These are phyloP conservation scores for Tamandua tetradactyla DNA, from an alignment of 2,797 vertebrate species.

Conservation along the genomic window DNA sequence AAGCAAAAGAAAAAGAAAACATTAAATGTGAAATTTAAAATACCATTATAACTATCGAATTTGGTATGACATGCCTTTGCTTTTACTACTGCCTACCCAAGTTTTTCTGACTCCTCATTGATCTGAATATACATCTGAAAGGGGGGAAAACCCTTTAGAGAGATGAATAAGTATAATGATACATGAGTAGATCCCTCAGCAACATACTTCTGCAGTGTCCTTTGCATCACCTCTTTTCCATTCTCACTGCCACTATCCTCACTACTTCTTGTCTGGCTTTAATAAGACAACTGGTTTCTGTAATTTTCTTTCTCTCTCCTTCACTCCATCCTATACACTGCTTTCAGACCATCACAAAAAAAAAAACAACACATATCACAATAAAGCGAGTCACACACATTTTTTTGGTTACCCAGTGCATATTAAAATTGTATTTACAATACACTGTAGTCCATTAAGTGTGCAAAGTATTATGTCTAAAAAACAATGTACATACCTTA, in stretches of 20 bases:
- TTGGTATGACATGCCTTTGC: neutral
- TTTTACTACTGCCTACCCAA: neutral
- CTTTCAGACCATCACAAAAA: neutral
- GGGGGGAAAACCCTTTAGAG: neutral
- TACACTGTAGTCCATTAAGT: no score
- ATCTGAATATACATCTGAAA: neutral
- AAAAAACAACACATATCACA: no score
- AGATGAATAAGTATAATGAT: neutral
- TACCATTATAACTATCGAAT: neutral
- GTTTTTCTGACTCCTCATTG: neutral
- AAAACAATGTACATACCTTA: no score
- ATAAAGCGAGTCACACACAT: no score
- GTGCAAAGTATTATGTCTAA: no score
- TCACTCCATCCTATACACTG: neutral
- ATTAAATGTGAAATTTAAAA: neutral
- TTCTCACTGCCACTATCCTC: neutral
- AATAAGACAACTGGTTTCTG: neutral
- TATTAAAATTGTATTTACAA: no score
- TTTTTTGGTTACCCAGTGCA: no score
- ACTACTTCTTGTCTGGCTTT: neutral
- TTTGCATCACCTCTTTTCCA: neutral
- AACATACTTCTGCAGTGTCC: neutral
- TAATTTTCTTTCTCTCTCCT: neutral
- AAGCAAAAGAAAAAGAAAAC: neutral
- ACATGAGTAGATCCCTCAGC: neutral